phyloP scores from a whole-genome alignment of 2,113 vertebrate genomes.

The Cyprinodon tularosa region DNA sequence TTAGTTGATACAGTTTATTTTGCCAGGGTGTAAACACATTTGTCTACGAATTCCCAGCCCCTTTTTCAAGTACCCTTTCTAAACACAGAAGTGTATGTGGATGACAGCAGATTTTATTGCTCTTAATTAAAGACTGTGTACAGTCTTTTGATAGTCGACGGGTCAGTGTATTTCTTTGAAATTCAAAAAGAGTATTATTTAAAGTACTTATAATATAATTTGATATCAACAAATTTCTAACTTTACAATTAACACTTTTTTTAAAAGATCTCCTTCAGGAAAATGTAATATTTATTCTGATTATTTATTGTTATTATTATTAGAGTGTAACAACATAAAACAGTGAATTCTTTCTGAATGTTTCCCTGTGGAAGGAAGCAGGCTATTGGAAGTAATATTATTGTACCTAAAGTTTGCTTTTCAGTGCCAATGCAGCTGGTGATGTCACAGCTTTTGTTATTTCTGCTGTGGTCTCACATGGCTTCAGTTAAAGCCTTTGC shows the following conservation, averaged over 20 bases:
- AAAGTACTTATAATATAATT: background rate
- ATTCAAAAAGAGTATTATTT: background rate
- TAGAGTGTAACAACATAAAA: background rate
- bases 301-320: no score
- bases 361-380: constrained; percentile 23
- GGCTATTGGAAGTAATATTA: constrained; percentile 29
- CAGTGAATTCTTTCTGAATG: background rate
- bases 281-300: no score
- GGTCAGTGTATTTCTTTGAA: background rate
- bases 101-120: constrained; percentile 7
- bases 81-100: constrained; percentile 45
- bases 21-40: constrained; percentile 41
- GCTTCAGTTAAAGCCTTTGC: constrained; percentile 47
- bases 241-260: no score
- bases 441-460: constrained; percentile 64
- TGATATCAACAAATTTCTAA: background rate
- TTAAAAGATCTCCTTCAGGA: no score
- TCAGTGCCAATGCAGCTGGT: constrained; percentile 32
- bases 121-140: constrained; percentile 1
- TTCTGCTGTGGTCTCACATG: constrained; percentile 52
- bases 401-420: constrained; percentile 30
- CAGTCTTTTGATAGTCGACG: background rate
- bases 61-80: constrained; percentile 40
- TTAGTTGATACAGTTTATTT: constrained; percentile 58
- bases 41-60: constrained; percentile 50